phyloP scores from a whole-genome alignment of 1,140 invertebrate species.

The Diorhabda carinulata region DNA sequence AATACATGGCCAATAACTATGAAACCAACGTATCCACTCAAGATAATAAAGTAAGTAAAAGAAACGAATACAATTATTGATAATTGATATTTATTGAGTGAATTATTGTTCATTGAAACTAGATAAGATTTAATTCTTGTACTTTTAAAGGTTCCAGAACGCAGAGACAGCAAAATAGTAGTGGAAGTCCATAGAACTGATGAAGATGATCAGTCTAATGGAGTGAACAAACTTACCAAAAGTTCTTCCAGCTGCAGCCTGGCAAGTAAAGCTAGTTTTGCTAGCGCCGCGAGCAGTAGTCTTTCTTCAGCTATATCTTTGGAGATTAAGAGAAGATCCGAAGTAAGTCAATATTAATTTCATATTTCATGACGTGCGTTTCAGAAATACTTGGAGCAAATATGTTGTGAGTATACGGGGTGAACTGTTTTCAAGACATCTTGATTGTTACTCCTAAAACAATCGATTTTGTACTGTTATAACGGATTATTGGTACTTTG shows the following conservation, averaged over 20 bases:
- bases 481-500: too few species aligned
- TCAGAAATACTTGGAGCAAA: too few species aligned
- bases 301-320: conserved; percentile 58
- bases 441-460: too few species aligned
- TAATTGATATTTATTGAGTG: too few species aligned
- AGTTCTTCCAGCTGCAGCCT: conserved; percentile 40
- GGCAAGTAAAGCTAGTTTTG: conserved; percentile 36
- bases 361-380: too few species aligned
- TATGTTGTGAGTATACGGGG: too few species aligned
- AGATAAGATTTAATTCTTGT: background rate
- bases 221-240: conserved; percentile 35
- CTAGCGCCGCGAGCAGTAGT: conserved; percentile 40
- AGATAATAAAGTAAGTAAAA: conserved; percentile 7
- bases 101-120: too few species aligned
- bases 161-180: conserved; percentile 56
- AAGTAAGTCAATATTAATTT: conserved; percentile 48
- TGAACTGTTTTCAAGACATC: too few species aligned
- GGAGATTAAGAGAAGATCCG: conserved; percentile 61
- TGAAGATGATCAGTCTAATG: conserved; percentile 30
- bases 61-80: background rate
- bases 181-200: conserved; percentile 58
- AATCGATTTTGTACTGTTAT: too few species aligned
- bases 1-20: conserved; percentile 13
- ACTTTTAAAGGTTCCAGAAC: conserved; percentile 23
- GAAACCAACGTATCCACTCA: conserved; percentile 19